Evolutionary conservation across 2,888 invertebrate species (phyloP).

Genomic region (Himalopsyche tibetana): DNA sequence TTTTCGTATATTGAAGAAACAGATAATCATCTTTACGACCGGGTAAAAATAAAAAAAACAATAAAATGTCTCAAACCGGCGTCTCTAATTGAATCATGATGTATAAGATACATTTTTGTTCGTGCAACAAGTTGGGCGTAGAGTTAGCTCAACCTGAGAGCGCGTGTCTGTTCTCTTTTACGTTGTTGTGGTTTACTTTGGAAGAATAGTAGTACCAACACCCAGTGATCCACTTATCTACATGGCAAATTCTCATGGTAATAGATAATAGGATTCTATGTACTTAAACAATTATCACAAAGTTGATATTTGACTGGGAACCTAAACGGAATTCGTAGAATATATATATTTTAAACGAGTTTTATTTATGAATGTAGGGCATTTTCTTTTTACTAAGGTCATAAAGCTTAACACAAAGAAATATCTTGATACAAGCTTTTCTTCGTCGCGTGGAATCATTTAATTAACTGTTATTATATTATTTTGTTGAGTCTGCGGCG

Average conservation of each 20-base stretch:
- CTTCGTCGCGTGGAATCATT: too few relatives aligned
- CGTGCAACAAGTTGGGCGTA: slow-evolving; percentile 26
- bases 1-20: background rate
- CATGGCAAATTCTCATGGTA: slow-evolving; percentile 18
- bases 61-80: background rate
- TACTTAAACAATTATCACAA: background rate
- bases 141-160: background rate
- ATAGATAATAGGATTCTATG: slow-evolving; percentile 25
- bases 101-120: slow-evolving; percentile 13
- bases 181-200: slow-evolving; percentile 38
- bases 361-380: too few relatives aligned
- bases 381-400: too few relatives aligned
- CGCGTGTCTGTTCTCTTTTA: slow-evolving; percentile 31
- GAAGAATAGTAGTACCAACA: background rate
- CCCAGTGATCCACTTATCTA: slow-evolving; percentile 19
- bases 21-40: background rate
- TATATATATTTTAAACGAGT: too few relatives aligned
- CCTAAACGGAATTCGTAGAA: background rate
- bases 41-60: background rate
- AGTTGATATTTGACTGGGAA: background rate
- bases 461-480: too few relatives aligned
- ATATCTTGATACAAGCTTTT: too few relatives aligned
- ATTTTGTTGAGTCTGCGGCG: too few relatives aligned
- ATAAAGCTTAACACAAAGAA: too few relatives aligned
- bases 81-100: slow-evolving; percentile 28